These are phyloP conservation scores for Galbula dea DNA, from an alignment of 2,113 vertebrate species.

Conservation along the genomic window DNA sequence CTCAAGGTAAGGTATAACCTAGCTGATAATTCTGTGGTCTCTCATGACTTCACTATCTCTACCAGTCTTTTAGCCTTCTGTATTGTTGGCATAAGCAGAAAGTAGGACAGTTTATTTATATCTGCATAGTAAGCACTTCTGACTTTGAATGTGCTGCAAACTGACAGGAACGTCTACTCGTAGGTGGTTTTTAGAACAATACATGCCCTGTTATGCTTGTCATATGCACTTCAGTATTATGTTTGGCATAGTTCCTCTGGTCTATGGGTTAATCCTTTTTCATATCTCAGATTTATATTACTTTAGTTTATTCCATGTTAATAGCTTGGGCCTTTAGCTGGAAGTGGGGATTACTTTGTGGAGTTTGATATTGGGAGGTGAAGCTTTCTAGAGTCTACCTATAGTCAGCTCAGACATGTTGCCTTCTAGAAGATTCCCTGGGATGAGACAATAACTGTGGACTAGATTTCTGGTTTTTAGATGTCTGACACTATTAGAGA, in stretches of 20 bases:
- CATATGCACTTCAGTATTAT: background rate
- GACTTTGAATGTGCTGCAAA: background rate
- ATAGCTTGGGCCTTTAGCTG: background rate
- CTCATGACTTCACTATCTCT: too few species aligned
- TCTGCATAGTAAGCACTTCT: background rate
- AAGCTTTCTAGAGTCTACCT: background rate
- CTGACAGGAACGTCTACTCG: background rate
- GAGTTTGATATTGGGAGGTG: background rate
- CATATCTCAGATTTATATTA: background rate
- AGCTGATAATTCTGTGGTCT: background rate
- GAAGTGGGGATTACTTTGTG: background rate
- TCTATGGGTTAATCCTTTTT: background rate
- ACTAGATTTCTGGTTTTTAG: background rate
- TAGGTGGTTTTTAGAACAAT: background rate
- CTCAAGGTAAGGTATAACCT: background rate
- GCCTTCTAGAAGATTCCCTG: background rate
- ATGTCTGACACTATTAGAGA: background rate
- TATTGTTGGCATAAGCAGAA: background rate
- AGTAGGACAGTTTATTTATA: constrained; percentile 51
- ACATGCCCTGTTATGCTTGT: background rate
- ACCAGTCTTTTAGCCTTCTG: background rate
- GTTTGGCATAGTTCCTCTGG: background rate
- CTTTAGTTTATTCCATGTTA: background rate
- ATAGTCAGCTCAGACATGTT: background rate
- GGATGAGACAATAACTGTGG: background rate